These are phyloP conservation scores for Dreissena rostriformis DNA, from an alignment of 1,140 invertebrate genomes.

Conservation along the genomic window DNA sequence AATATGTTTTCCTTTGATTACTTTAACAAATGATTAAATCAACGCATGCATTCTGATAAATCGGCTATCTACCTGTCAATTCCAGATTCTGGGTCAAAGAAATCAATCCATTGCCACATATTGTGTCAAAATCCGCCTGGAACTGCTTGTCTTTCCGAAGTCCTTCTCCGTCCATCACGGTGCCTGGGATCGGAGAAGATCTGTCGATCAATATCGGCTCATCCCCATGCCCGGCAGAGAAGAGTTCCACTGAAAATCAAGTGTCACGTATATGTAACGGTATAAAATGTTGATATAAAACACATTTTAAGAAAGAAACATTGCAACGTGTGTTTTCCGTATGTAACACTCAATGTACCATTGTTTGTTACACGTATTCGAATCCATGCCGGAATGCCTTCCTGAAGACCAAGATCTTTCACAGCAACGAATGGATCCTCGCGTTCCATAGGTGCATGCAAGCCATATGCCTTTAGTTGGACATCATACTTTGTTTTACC, in stretches of 20 bases:
- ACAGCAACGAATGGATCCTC: conserved; percentile 59
- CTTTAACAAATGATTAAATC: no score
- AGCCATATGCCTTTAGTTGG: conserved; percentile 58
- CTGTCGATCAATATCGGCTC: conserved; percentile 58
- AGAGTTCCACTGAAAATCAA: conserved; percentile 50
- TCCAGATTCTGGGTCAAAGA: conserved; percentile 63
- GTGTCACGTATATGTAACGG: no score
- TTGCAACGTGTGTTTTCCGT: no score
- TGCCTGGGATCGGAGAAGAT: conserved; percentile 50
- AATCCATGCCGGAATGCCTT: conserved; percentile 66
- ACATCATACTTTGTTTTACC: conserved; percentile 71
- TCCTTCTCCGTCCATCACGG: conserved; percentile 45
- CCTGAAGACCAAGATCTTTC: conserved; percentile 58
- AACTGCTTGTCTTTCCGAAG: conserved; percentile 47
- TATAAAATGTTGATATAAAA: no score
- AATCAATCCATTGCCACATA: conserved; percentile 63
- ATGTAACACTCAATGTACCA: conserved; percentile 45
- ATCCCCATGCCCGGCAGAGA: conserved; percentile 47
- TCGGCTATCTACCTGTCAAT: conserved; percentile 47
- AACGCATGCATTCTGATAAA: no score
- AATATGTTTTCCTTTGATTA: no score
- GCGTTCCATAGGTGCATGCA: conserved; percentile 44
- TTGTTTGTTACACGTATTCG: conserved; percentile 63
- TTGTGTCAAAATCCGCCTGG: conserved; percentile 26
- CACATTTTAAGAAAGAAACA: no score